These are phyloP conservation scores for Heliconius ethilla DNA, from an alignment of 2,888 invertebrate genomes.

Conservation along the genomic window DNA sequence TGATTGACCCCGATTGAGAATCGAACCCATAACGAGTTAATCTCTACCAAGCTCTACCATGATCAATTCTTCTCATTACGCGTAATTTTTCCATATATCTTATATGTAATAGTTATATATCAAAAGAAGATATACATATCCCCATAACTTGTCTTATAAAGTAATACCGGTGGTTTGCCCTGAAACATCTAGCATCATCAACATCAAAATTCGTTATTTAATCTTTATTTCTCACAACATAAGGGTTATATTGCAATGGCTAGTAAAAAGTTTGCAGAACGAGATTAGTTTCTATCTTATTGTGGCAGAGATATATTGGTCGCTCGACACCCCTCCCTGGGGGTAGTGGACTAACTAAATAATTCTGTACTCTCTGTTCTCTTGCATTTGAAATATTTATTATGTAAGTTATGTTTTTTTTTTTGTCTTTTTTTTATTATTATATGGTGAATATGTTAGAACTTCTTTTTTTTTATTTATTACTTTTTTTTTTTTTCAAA, in stretches of 20 bases:
- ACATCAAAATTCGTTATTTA: background rate
- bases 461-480: background rate
- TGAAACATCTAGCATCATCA: constrained; percentile 23
- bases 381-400: constrained; percentile 21
- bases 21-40: too few relatives aligned
- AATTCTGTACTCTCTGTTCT: constrained; percentile 13
- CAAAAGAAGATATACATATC: background rate
- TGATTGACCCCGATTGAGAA: background rate
- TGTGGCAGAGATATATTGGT: constrained; percentile 66
- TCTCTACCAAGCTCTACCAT: too few relatives aligned
- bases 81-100: background rate
- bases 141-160: constrained; percentile 32
- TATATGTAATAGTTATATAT: background rate
- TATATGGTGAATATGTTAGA: background rate
- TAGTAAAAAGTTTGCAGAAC: constrained; percentile 27
- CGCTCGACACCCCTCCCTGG: constrained; percentile 37
- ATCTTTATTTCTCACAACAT: background rate
- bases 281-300: constrained; percentile 63
- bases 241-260: constrained; percentile 27
- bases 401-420: background rate
- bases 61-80: background rate
- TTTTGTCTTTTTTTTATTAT: background rate
- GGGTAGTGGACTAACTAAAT: constrained; percentile 38
- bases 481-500: too few relatives aligned
- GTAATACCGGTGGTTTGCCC: constrained; percentile 36